A percentile compares a stretch with the other conserved stretches of the same genome.
phyloP scores from a whole-genome alignment of 2,797 vertebrate genomes.

The Trachops cirrhosus region DNA sequence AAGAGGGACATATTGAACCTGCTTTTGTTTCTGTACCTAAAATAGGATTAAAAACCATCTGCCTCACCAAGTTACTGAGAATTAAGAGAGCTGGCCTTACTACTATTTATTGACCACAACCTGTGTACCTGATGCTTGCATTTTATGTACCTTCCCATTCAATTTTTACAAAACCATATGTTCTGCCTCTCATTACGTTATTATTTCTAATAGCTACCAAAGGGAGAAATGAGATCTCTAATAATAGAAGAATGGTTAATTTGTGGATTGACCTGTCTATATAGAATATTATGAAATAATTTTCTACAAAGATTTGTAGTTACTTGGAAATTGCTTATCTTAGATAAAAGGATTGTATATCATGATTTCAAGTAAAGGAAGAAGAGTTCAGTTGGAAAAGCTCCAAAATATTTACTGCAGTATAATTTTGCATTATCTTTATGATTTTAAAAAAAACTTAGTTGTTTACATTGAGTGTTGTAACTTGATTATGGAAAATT shows the following conservation, averaged over 20 bases:
- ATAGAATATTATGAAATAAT: not conserved
- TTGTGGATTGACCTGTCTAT: not conserved
- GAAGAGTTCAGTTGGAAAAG: not conserved
- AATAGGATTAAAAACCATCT: not conserved
- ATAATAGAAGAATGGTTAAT: not conserved
- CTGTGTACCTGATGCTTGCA: not conserved
- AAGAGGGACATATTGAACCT: not conserved
- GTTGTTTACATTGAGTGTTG: not conserved
- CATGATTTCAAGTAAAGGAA: not conserved
- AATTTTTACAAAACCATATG: not conserved
- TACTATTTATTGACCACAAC: not conserved
- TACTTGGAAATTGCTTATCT: not conserved
- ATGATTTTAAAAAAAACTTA: not conserved
- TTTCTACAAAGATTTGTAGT: not conserved
- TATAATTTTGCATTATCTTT: not conserved
- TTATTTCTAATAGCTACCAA: not conserved
- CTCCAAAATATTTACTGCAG: not conserved
- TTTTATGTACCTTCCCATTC: not conserved
- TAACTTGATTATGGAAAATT: not conserved
- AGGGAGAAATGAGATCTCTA: not conserved
- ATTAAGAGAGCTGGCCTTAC: not conserved
- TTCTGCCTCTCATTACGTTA: not conserved
- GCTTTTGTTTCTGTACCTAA: slow-evolving; percentile 6
- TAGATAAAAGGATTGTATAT: slow-evolving; percentile 4
- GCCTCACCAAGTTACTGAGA: not conserved